Conservation (phyloP, 2,888 invertebrate genomes). For the Epirrhoe alternata region DNA sequence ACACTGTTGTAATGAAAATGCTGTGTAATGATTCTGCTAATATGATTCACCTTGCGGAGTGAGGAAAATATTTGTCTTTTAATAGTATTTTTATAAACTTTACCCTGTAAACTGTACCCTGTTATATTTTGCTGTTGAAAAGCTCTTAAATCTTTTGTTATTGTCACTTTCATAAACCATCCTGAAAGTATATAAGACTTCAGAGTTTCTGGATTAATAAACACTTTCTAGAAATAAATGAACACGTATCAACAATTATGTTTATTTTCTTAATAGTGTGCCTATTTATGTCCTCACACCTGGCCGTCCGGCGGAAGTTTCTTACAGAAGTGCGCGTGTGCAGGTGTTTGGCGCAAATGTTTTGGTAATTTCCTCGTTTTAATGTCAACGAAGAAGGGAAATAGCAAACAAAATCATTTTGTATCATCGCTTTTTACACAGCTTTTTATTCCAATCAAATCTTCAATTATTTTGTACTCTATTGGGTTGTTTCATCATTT, state of each 20-base stretch:
- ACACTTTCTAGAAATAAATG: not conserved
- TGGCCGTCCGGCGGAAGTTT: slow-evolving; percentile 53
- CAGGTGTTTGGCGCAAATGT: slow-evolving; percentile 47
- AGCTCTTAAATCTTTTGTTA: too few species aligned
- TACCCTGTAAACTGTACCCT: slow-evolving; percentile 22
- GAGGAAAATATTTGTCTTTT: slow-evolving; percentile 2
- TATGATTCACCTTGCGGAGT: slow-evolving; percentile 34
- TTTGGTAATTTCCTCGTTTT: slow-evolving; percentile 44
- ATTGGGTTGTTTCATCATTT: too few species aligned
- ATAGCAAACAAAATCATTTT: not conserved
- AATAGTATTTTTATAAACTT: too few species aligned
- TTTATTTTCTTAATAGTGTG: slow-evolving; percentile 33
- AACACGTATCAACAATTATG: slow-evolving; percentile 6
- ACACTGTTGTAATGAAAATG: slow-evolving; percentile 41
- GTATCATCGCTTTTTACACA: not conserved
- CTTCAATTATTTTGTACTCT: too few species aligned
- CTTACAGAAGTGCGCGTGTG: slow-evolving; percentile 38
- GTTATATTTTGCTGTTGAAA: too few species aligned
- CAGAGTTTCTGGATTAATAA: not conserved
- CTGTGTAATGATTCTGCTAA: slow-evolving; percentile 32
- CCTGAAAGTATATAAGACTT: too few species aligned
- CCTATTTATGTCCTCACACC: slow-evolving; percentile 32
- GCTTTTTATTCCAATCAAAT: too few species aligned
- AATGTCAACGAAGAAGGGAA: slow-evolving; percentile 26
- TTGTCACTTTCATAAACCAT: too few species aligned